A percentile compares a stretch with the other conserved stretches of the same genome.
Evolutionary conservation across 2,113 vertebrate genomes (phyloP).

Genomic region (Synodontis membranacea): DNA sequence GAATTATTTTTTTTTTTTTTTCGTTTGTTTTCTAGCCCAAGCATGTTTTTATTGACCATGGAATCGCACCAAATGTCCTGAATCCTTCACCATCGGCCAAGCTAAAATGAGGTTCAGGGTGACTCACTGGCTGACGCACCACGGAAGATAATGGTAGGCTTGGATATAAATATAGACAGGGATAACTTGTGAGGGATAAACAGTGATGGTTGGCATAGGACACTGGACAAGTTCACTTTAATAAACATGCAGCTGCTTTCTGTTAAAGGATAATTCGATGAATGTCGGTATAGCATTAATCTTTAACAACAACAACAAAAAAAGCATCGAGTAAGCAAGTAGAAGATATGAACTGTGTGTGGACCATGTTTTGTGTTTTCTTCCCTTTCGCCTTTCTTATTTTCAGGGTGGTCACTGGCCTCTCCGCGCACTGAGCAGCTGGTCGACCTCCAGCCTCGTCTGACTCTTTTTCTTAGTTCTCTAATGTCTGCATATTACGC

Average conservation of each 20-base stretch:
- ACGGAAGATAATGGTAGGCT: slow-evolving; percentile 36
- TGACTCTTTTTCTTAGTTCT: slow-evolving; percentile 36
- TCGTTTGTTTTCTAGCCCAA: slow-evolving; percentile 19
- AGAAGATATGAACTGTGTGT: slow-evolving; percentile 29
- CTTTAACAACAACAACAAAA: background rate
- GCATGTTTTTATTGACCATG: slow-evolving; percentile 36
- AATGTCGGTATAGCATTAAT: background rate
- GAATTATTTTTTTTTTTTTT: too few species aligned
- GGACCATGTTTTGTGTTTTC: slow-evolving; percentile 14
- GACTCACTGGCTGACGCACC: slow-evolving; percentile 28
- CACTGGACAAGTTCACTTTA: background rate
- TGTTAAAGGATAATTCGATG: background rate
- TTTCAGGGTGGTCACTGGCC: slow-evolving; percentile 19
- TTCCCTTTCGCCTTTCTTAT: background rate
- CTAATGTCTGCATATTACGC: slow-evolving; percentile 25
- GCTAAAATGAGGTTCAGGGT: slow-evolving; percentile 17
- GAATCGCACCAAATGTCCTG: slow-evolving; percentile 24
- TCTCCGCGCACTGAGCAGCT: slow-evolving; percentile 4
- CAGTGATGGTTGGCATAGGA: background rate
- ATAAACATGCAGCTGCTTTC: slow-evolving; percentile 7
- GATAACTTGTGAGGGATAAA: slow-evolving; percentile 30
- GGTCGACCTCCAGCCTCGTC: background rate
- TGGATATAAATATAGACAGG: slow-evolving; percentile 36
- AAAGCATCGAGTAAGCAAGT: slow-evolving; percentile 44
- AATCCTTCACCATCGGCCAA: slow-evolving; percentile 21